phyloP scores from a whole-genome alignment of 1,140 invertebrate species.

The Hestina assimilis region DNA sequence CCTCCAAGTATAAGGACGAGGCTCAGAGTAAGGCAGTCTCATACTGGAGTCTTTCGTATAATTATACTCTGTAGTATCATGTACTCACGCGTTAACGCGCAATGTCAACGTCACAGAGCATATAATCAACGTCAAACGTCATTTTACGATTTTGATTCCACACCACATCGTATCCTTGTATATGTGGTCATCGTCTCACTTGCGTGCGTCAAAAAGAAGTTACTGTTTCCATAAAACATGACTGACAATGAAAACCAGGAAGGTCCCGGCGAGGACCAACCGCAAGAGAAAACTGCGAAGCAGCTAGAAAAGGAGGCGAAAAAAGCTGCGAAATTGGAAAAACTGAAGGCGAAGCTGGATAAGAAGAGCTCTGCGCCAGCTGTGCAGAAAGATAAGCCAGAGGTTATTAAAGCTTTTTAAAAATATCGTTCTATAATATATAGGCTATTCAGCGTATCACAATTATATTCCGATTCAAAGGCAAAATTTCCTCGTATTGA shows the following conservation, averaged over 20 bases:
- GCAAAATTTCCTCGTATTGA: background rate
- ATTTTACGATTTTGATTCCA: constrained; percentile 7
- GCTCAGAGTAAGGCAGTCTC: no score
- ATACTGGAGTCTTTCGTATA: no score
- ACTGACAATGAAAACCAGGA: constrained; percentile 59
- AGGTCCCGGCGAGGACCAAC: constrained; percentile 54
- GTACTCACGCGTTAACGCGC: no score
- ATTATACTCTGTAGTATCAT: no score
- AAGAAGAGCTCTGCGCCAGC: constrained; percentile 83
- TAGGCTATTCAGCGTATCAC: background rate
- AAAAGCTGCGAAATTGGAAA: constrained; percentile 93
- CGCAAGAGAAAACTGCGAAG: constrained; percentile 88
- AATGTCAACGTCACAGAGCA: constrained; percentile 5
- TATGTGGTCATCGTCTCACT: constrained; percentile 7
- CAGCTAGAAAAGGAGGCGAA: constrained; percentile 94
- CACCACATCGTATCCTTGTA: constrained; percentile 14
- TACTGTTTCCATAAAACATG: constrained; percentile 45
- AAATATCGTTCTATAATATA: no score
- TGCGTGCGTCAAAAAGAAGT: constrained; percentile 14
- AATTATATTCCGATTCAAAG: background rate
- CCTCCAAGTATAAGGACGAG: no score
- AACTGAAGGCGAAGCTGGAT: constrained; percentile 93
- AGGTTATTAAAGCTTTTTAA: constrained; percentile 72
- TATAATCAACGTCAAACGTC: background rate
- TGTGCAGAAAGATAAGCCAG: constrained; percentile 81